Conservation (phyloP, 2,113 vertebrate species). For the Ammospiza nelsoni region DNA sequence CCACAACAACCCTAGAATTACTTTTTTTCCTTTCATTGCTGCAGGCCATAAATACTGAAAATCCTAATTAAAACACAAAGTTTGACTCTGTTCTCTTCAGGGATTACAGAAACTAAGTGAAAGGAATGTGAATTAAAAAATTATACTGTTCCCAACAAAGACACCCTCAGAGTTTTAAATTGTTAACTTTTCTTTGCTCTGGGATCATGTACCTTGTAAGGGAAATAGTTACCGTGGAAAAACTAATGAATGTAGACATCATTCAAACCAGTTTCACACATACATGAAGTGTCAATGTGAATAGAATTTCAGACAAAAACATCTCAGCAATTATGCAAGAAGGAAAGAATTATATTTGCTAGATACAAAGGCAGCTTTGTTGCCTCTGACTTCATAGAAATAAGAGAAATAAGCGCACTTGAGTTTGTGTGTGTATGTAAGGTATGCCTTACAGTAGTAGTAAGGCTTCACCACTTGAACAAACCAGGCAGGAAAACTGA, state of each 20-base stretch:
- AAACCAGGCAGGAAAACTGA: conserved; percentile 12
- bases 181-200: conserved; percentile 63
- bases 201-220: conserved; percentile 29
- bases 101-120: conserved; percentile 52
- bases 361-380: conserved; percentile 70
- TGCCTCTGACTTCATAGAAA: conserved; percentile 55
- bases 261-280: conserved; percentile 53
- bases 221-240: conserved; percentile 59
- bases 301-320: conserved; percentile 71
- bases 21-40: conserved; percentile 34
- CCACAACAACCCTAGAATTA: conserved; percentile 18
- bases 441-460: not conserved
- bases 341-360: conserved; percentile 70
- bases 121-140: conserved; percentile 61
- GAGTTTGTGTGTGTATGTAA: conserved; percentile 4
- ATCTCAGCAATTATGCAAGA: conserved; percentile 46
- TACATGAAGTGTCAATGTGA: conserved; percentile 59
- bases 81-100: conserved; percentile 60
- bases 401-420: conserved; percentile 40
- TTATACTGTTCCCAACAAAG: conserved; percentile 48
- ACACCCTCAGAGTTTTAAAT: conserved; percentile 42
- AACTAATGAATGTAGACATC: conserved; percentile 61
- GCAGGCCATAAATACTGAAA: conserved; percentile 52
- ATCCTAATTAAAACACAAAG: conserved; percentile 67
- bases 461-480: not conserved